These are phyloP conservation scores for Mya arenaria DNA, from an alignment of 1,140 invertebrate species.

Conservation along the genomic window DNA sequence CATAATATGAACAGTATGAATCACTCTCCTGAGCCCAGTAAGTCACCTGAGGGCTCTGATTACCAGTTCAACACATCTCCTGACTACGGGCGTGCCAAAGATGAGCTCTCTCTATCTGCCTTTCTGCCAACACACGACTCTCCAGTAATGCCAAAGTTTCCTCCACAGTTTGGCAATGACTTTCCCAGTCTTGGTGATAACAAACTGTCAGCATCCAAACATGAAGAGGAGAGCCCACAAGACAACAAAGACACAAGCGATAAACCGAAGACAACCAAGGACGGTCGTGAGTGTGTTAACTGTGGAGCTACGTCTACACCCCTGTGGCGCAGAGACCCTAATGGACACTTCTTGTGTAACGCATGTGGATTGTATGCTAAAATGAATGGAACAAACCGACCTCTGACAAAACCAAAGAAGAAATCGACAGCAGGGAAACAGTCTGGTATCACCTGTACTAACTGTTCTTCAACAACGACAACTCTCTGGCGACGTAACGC, in stretches of 20 bases:
- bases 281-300: slow-evolving; percentile 82
- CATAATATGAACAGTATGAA: not conserved
- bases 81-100: not conserved
- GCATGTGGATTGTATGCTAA: slow-evolving; percentile 97
- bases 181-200: slow-evolving; percentile 6
- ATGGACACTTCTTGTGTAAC: slow-evolving; percentile 81
- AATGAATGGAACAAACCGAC: slow-evolving; percentile 95
- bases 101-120: not conserved
- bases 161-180: slow-evolving; percentile 30
- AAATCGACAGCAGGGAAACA: slow-evolving; percentile 28
- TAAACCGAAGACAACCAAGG: slow-evolving; percentile 39
- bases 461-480: slow-evolving; percentile 96
- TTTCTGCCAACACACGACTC: not conserved
- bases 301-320: slow-evolving; percentile 81
- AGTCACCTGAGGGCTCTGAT: slow-evolving; percentile 8
- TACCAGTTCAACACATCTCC: slow-evolving; percentile 23
- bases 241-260: not conserved
- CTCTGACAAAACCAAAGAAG: slow-evolving; percentile 50
- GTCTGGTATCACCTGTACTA: slow-evolving; percentile 94
- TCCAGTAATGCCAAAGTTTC: slow-evolving; percentile 32
- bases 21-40: not conserved
- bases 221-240: not conserved
- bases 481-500: slow-evolving; percentile 98
- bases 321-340: slow-evolving; percentile 81
- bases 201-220: not conserved